Evolutionary conservation across 2,113 vertebrate species (phyloP).

Genomic region (Lichenostomus cassidix): DNA sequence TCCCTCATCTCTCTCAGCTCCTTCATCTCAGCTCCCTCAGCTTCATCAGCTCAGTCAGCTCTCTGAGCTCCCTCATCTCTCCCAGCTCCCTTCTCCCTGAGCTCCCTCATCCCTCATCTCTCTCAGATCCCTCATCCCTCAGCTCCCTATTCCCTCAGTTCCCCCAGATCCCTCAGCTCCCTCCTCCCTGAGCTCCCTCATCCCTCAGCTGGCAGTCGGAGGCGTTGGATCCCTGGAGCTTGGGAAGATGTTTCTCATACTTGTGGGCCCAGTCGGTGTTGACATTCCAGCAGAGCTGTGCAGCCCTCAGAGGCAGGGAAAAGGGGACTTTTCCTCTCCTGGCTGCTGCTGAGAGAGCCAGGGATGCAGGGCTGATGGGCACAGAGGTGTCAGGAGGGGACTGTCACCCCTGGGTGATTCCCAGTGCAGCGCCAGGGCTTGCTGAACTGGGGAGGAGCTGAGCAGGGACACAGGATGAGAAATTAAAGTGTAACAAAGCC

Average conservation of each 20-base stretch:
- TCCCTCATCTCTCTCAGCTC: too few species aligned
- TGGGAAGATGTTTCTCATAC: not conserved
- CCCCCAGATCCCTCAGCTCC: not conserved
- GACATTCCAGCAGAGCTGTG: fast-evolving
- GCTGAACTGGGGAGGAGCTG: not conserved
- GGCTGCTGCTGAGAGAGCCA: not conserved
- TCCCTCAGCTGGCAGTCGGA: fast-evolving
- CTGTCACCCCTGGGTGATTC: fast-evolving
- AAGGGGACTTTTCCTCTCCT: not conserved
- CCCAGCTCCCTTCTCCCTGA: too few species aligned
- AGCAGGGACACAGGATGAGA: not conserved
- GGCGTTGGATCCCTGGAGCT: fast-evolving
- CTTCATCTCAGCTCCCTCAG: too few species aligned
- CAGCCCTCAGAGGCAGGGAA: not conserved
- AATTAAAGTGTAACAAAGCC: too few species aligned
- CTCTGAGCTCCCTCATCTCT: too few species aligned
- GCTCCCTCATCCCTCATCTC: not conserved
- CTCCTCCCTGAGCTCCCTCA: not conserved
- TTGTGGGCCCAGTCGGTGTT: not conserved
- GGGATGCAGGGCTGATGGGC: fast-evolving
- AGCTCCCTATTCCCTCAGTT: too few species aligned
- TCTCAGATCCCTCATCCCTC: too few species aligned
- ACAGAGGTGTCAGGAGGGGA: not conserved
- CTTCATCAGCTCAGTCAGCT: too few species aligned
- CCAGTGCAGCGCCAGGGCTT: not conserved